Percentiles rank a stretch among this genome's conserved stretches.
These are phyloP conservation scores for Ornithoptera alexandrae DNA, from an alignment of 2,888 invertebrate species.

Conservation along the genomic window DNA sequence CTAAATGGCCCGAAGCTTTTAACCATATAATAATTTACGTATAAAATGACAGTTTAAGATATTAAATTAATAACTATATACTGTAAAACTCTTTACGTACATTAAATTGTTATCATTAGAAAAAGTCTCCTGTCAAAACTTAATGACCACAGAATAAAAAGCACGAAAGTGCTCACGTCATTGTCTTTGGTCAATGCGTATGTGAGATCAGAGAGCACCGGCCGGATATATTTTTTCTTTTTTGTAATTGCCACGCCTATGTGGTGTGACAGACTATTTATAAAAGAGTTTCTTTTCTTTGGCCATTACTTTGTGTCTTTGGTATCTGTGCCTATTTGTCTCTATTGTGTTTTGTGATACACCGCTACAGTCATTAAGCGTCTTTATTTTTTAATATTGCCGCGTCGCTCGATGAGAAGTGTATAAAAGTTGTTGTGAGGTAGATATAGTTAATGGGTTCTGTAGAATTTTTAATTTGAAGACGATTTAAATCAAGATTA, in stretches of 20 bases:
- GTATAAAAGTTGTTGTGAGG: slow-evolving; percentile 9
- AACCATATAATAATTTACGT: slow-evolving; percentile 4
- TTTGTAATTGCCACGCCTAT: slow-evolving; percentile 23
- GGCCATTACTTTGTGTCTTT: slow-evolving; percentile 31
- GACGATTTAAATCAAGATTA: too few relatives aligned
- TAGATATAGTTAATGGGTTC: slow-evolving; percentile 8
- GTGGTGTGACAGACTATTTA: slow-evolving; percentile 29
- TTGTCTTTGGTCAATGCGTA: slow-evolving; percentile 27
- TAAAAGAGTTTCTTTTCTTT: slow-evolving; percentile 29
- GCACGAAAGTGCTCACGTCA: slow-evolving; percentile 26
- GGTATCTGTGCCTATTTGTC: slow-evolving; percentile 30
- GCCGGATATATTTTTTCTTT: slow-evolving; percentile 11
- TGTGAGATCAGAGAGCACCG: slow-evolving; percentile 17
- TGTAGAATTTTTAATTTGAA: slow-evolving; percentile 4
- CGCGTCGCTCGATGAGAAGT: slow-evolving; percentile 16
- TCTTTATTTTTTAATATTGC: slow-evolving; percentile 29
- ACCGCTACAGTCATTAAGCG: slow-evolving; percentile 30
- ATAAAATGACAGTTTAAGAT: not conserved
- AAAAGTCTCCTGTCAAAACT: slow-evolving; percentile 9
- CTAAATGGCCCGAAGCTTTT: slow-evolving; percentile 9
- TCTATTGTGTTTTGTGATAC: slow-evolving; percentile 31
- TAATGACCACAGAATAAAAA: slow-evolving; percentile 25
- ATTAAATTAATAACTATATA: slow-evolving; percentile 20
- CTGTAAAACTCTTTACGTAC: slow-evolving; percentile 14
- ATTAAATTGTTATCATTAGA: slow-evolving; percentile 22